These are phyloP conservation scores for Rousettus madagascariensis DNA, from an alignment of 2,797 vertebrate genomes.

Conservation along the genomic window DNA sequence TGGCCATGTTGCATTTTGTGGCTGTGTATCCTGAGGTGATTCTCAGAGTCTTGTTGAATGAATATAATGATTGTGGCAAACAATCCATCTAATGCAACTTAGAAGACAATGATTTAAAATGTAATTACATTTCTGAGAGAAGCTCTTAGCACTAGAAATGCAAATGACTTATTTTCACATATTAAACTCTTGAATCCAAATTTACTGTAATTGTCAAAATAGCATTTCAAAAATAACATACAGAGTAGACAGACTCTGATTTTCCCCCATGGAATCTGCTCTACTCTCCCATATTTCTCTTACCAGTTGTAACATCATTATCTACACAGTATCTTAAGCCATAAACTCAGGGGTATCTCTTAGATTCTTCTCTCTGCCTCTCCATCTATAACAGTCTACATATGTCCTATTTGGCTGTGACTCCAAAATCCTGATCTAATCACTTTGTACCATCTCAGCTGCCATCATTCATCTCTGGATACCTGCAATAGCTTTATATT, in stretches of 20 bases:
- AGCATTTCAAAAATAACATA: neutral
- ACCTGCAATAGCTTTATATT: neutral
- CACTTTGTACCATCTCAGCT: neutral
- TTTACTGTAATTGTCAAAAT: neutral
- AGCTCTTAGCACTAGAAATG: neutral
- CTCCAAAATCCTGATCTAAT: neutral
- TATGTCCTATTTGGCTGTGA: neutral
- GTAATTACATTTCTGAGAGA: neutral
- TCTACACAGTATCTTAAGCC: neutral
- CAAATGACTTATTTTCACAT: neutral
- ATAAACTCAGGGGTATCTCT: no score
- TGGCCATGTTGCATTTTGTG: neutral
- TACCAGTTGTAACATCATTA: neutral
- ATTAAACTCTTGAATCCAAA: neutral
- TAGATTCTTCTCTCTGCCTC: neutral
- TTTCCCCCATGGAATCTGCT: neutral
- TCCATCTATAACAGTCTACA: neutral
- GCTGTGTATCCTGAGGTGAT: neutral
- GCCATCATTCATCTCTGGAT: neutral
- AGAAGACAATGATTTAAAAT: neutral
- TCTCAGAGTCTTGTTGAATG: neutral
- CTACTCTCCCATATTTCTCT: neutral
- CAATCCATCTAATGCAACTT: neutral
- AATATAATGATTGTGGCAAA: neutral
- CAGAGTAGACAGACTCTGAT: neutral